Conservation (phyloP, 2,113 vertebrate species). For the Pseudopodoces humilis region DNA sequence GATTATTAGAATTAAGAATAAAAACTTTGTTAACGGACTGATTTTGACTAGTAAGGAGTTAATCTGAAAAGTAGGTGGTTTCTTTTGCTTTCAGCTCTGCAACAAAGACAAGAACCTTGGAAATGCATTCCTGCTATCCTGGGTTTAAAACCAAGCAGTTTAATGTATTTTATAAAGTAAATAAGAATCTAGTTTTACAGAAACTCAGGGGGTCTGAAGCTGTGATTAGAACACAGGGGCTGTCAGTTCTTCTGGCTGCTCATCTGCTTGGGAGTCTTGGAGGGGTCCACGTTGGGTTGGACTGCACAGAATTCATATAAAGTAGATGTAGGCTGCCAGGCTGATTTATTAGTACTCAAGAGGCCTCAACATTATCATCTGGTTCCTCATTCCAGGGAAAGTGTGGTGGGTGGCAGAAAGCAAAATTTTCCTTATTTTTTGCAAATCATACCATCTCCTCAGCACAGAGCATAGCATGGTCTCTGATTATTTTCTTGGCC, state of each 20-base stretch:
- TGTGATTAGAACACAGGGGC: background rate
- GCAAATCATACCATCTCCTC: background rate
- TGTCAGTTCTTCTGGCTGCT: background rate
- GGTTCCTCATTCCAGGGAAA: background rate
- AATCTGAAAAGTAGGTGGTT: background rate
- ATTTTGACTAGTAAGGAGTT: background rate
- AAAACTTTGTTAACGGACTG: background rate
- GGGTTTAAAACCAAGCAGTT: background rate
- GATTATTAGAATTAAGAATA: background rate
- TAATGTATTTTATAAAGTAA: background rate
- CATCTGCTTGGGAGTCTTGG: background rate
- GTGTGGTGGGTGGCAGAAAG: background rate
- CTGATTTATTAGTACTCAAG: background rate
- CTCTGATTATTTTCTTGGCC: conserved; percentile 36
- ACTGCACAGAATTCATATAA: background rate
- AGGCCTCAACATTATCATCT: background rate
- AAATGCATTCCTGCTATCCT: background rate
- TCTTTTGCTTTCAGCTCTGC: background rate
- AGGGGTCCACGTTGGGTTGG: background rate
- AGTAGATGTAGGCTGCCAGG: background rate
- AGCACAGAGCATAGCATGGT: background rate
- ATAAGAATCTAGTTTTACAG: background rate
- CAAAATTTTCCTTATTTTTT: background rate
- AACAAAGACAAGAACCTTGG: background rate
- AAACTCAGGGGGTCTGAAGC: background rate